Evolutionary conservation across 2,797 vertebrate genomes (phyloP).

Genomic region (Simalia tracyae): DNA sequence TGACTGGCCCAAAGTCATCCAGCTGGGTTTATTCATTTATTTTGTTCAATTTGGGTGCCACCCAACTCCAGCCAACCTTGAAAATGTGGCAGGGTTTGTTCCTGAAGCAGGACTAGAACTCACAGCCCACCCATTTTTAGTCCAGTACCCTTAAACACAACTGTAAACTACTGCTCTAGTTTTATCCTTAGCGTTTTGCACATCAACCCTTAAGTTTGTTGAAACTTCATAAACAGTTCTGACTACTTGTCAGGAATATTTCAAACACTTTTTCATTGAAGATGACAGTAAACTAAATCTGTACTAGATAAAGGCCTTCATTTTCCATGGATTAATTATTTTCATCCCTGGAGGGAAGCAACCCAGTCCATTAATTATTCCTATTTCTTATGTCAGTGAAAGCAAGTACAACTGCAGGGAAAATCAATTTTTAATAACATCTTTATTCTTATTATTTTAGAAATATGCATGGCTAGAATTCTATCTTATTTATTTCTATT

Average conservation of each 20-base stretch:
- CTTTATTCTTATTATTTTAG: constrained; percentile 50
- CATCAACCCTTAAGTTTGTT: background rate
- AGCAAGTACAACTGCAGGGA: constrained; percentile 30
- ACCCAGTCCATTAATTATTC: constrained; percentile 57
- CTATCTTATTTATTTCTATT: background rate
- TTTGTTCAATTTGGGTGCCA: background rate
- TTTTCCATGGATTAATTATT: constrained; percentile 43
- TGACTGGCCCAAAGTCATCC: background rate
- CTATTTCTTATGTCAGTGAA: constrained; percentile 44
- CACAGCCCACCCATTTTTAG: background rate
- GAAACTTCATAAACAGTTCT: constrained; percentile 49
- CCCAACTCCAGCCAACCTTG: background rate
- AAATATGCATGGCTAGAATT: constrained; percentile 48
- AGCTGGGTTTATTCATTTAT: background rate
- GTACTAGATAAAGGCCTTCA: constrained; percentile 46
- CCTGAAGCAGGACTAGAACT: background rate
- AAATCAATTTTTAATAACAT: constrained; percentile 49
- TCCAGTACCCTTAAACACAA: background rate
- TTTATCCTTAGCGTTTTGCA: background rate
- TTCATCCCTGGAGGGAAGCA: constrained; percentile 48
- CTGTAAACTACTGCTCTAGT: background rate
- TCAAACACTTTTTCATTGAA: constrained; percentile 30
- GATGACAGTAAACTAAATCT: constrained; percentile 30
- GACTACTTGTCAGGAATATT: constrained; percentile 49
- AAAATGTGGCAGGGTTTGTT: background rate